Evolutionary conservation across 2,797 vertebrate species (phyloP).

Genomic region (Eupleurogrammus muticus): DNA sequence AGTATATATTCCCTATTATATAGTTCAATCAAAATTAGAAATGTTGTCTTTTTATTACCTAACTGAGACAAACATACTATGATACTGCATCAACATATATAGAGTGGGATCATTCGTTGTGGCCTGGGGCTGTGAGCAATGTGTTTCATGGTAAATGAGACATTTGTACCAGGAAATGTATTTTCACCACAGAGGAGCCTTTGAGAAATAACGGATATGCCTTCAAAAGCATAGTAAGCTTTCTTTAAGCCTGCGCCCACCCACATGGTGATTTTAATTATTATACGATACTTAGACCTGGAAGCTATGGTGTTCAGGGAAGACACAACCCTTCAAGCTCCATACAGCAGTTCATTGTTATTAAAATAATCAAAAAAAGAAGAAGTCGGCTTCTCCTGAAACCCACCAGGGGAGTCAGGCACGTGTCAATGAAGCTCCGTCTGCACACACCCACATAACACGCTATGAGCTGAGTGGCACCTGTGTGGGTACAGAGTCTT

Average conservation of each 20-base stretch:
- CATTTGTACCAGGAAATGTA: neutral
- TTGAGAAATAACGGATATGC: slow-evolving; percentile 8
- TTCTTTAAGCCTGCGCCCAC: neutral
- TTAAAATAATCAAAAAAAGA: slow-evolving; percentile 16
- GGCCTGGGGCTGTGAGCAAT: too few species aligned
- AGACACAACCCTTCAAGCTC: neutral
- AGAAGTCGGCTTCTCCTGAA: slow-evolving; percentile 1
- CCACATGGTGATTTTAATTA: neutral
- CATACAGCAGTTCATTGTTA: slow-evolving; percentile 4
- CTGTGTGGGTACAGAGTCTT: slow-evolving; percentile 30
- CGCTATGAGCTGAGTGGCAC: slow-evolving; percentile 10
- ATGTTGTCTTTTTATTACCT: too few species aligned
- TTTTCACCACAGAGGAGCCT: neutral
- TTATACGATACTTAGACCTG: too few species aligned
- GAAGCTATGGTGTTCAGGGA: too few species aligned
- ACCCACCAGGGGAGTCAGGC: slow-evolving; percentile 14
- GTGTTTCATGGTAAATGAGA: neutral
- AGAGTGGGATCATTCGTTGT: too few species aligned
- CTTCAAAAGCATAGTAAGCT: neutral
- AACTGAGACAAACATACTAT: too few species aligned
- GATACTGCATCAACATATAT: too few species aligned
- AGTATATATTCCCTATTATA: too few species aligned
- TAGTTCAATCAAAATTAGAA: too few species aligned
- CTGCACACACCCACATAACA: slow-evolving; percentile 17
- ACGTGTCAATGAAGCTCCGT: slow-evolving; percentile 40